Evolutionary conservation across 2,797 vertebrate genomes (phyloP).

Genomic region (Cryptoblepharus egeriae): DNA sequence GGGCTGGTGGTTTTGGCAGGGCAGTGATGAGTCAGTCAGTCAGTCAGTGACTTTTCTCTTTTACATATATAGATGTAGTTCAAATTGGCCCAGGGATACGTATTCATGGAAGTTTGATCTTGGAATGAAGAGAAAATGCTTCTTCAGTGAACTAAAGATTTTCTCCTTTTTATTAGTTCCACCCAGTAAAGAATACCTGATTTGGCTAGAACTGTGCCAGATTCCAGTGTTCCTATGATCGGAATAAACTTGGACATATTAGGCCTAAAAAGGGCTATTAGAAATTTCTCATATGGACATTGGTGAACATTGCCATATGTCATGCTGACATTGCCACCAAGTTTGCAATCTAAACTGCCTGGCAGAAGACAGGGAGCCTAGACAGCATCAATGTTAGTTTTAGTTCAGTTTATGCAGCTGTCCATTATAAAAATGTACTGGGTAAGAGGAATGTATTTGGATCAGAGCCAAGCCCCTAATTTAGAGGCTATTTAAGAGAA

Average conservation of each 20-base stretch:
- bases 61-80: no score
- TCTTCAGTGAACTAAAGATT: not conserved
- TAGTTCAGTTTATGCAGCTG: not conserved
- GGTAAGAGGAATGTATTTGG: slow-evolving; percentile 2
- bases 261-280: not conserved
- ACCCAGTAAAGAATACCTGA: not conserved
- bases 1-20: no score
- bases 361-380: not conserved
- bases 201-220: not conserved
- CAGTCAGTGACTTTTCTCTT: no score
- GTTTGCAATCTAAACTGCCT: not conserved
- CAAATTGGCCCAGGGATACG: not conserved
- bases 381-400: not conserved
- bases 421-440: not conserved
- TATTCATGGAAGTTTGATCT: not conserved
- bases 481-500: slow-evolving; percentile 10
- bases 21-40: no score
- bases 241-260: not conserved
- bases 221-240: no score
- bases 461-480: not conserved
- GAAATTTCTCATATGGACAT: not conserved
- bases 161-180: not conserved
- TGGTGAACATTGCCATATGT: slow-evolving; percentile 23
- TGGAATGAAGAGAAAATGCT: not conserved
- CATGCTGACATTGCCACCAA: not conserved